Base-by-base conservation (phyloP, 1,140 invertebrate genomes). In the Chelonus insularis region DNA sequence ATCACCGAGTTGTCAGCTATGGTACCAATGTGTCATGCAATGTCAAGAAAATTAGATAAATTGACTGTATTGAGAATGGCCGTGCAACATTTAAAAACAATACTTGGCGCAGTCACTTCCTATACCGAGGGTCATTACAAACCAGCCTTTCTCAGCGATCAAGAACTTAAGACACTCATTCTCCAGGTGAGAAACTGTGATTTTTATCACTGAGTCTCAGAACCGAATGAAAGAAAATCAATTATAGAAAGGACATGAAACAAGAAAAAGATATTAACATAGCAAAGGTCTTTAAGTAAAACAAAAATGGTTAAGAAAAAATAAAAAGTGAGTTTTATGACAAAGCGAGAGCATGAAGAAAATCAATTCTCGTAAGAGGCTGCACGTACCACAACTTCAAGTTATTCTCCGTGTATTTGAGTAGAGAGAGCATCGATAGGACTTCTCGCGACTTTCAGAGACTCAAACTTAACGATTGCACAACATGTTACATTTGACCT, bases 31-130 rank as follows among this genome's bases (percentile, higher is more conserved):
- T 97, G 95, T 73, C 90, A 91, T 69, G 91, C 92, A 1, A 94
- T 95, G 91, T 90, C 92, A 6, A 82, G 94, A 14, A 97, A 97
- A 81, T 79, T 97, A 62, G 95, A 97, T 80, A 97, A 97, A 76
- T 81, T 97, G 51, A 97, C 95, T 0, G 94, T 98, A 2, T 80
- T 98, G 1, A 80, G 95, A 1, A 95, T 97, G 93, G 93, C 95
- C 0, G 95, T 97, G 1, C 94, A 97, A 75, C 94, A 97, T 76
- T 81, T 97, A 62, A 93, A 93, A 75, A 89, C 89, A 2, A 87
- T 93, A 60, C 76, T 89, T 25, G 91, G 91, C 0, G 85, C 90
- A 8, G 86, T 90, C 0, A 88, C 90, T 71, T 90, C 91, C 0
- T 93, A 91, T 74, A 91, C 90, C 1, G 90, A 93, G 71, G 90